Percentiles rank a stretch among this genome's conserved stretches.
phyloP scores from a whole-genome alignment of 2,113 vertebrate species.

The Hyperoodon ampullatus region DNA sequence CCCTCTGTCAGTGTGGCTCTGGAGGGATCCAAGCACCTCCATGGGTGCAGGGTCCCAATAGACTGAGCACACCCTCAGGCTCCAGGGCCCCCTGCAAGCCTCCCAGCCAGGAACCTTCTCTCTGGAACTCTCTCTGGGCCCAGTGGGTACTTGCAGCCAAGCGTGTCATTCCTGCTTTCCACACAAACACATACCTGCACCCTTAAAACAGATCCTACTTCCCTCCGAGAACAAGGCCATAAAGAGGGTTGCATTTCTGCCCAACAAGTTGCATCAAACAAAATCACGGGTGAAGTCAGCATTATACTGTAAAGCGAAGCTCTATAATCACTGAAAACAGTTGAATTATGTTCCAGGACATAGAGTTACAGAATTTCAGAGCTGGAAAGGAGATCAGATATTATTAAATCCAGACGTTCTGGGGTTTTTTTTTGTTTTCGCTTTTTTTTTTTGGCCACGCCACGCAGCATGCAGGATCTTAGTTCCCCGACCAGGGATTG shows the following conservation, averaged over 20 bases:
- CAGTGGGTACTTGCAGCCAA: background rate
- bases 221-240: background rate
- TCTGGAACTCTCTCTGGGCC: background rate
- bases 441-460: too few relatives aligned
- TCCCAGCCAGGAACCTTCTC: background rate
- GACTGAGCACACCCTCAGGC: background rate
- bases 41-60: too few relatives aligned
- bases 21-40: background rate
- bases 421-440: too few relatives aligned
- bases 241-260: background rate
- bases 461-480: too few relatives aligned
- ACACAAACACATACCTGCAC: background rate
- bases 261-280: background rate
- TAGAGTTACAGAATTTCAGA: background rate
- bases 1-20: background rate
- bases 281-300: background rate
- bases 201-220: background rate
- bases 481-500: too few relatives aligned
- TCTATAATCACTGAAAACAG: conserved; percentile 16
- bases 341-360: background rate
- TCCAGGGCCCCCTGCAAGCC: background rate
- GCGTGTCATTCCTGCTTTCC: background rate
- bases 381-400: background rate
- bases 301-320: background rate
- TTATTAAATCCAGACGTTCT: background rate